Evolutionary conservation across 2,113 vertebrate species (phyloP), one percentile per base, ranked within the genome.

Genomic region (Canis aureus): DNA sequence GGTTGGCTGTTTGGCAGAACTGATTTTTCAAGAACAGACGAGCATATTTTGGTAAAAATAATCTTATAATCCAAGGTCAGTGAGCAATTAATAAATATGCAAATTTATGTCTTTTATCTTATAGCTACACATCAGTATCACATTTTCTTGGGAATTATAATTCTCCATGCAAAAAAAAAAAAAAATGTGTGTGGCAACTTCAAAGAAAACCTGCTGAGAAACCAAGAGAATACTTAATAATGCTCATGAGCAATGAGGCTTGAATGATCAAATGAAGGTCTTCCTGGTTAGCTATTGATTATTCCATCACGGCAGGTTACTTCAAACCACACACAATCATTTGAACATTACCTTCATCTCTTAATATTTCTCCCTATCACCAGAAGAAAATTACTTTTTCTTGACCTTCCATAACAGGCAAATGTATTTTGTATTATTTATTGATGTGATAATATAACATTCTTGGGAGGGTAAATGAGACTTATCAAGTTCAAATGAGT

Each of bases 201-300:
- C 95, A 96, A 89, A 97, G 86, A 73, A 38, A 90, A 53, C 64
- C 89, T 90, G 32, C 73, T 89, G 74, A 96, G 82, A 92, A 95
- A 95, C 81, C 43, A 95, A 97, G 95, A 97, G 91, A 97, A 97
- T 97, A 95, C 83, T 95, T 97, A 94, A 97, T 95, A 91, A 87
- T 95, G 67, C 83, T 97, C 71, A 22, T 79, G 85, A 92, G 79
- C 74, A 87, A 16, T 82, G 86, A 95, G 82, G 82, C 87, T 71
- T 67, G 92, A 96, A 91, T 95, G 95, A 95, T 95, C 83, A 97
- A 96, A 97, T 87, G 83, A 87, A 97, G 69, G 55, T 69, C 82
- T 96, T 97, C 11, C 7, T 35, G 76, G 74, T 90, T 94, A 95
- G 74, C 64, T 97, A 96, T 95, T 97, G 96, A 96, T 97, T 94